Evolutionary conservation across 2,888 invertebrate species (phyloP).

Genomic region (Theretra japonica): DNA sequence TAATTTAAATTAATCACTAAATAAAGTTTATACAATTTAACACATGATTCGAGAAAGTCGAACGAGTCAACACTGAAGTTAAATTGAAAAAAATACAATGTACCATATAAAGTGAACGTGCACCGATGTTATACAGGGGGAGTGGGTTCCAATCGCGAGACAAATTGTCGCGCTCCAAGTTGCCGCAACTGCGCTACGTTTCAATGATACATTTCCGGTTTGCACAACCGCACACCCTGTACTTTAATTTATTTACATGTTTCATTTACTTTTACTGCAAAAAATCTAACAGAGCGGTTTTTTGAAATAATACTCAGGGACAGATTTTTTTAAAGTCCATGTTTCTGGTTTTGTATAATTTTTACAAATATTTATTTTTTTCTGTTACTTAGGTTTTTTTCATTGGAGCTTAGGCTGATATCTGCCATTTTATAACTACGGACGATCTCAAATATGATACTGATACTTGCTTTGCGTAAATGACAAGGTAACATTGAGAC

Average conservation of each 20-base stretch:
- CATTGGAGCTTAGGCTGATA: too few relatives aligned
- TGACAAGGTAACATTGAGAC: too few relatives aligned
- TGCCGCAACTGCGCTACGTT: conserved; percentile 36
- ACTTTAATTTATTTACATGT: conserved; percentile 27
- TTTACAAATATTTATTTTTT: neutral
- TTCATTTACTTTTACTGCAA: conserved; percentile 17
- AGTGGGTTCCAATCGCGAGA: conserved; percentile 44
- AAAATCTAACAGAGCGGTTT: neutral
- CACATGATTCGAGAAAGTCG: too few relatives aligned
- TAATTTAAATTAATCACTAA: too few relatives aligned
- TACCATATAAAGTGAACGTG: conserved; percentile 13
- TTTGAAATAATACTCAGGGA: neutral
- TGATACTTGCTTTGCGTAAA: too few relatives aligned
- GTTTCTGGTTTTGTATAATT: neutral
- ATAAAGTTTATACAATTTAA: too few relatives aligned
- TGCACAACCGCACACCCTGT: conserved; percentile 31
- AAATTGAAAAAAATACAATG: neutral
- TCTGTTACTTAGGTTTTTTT: too few relatives aligned
- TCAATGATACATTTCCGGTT: conserved; percentile 40
- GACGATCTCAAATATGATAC: too few relatives aligned
- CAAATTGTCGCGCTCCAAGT: conserved; percentile 43
- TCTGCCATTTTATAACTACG: too few relatives aligned
- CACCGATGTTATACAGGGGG: conserved; percentile 22
- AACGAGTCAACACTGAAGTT: neutral
- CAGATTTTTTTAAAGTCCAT: neutral